Evolutionary conservation across 2,888 invertebrate genomes (phyloP), one percentile per base, ranked within the genome.

Genomic region (Hypsopygia costalis): DNA sequence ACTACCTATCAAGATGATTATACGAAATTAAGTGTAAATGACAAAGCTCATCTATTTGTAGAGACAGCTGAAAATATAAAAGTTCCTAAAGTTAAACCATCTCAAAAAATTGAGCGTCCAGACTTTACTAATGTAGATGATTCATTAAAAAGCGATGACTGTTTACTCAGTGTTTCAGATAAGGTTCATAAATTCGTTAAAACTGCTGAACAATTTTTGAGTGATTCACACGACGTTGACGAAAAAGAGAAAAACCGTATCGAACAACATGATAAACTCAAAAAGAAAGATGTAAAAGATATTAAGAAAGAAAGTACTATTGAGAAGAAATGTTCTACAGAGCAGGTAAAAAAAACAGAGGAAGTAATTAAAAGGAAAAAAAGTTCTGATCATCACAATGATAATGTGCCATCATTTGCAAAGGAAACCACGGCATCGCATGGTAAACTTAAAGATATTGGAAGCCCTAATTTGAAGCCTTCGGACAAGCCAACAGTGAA

Each of bases 121-220:
- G 88, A 83, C 52, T 73, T 91, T 6, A 83, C 81, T 25, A 83
- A 91, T 35, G 82, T 91, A 29, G 92, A 92, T 45, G 90, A 90
- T 34, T 89, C 90, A 28, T 63, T 93, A 11, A 89, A 81, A 48
- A 81, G 82, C 40, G 92, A 92, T 53, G 91, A 92, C 47, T 92
- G 92, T 54, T 74, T 91, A 8, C 72, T 92, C 2, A 92, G 91
- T 52, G 92, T 92, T 12, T 91, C 92, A 0, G 92, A 93, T 53
- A 92, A 93, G 69, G 92, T 92, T 0, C 89, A 89, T 50, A 92
- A 92, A 56, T 92, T 92, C 56, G 91, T 91, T 11, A 90, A 90
- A 58, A 91, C 91, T 1, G 90, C 92, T 27, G 91, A 92, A 52
- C 90, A 91, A 49, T 68, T 91, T 45, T 58, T 86, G 11, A 72